Evolutionary conservation across 2,888 invertebrate genomes (phyloP), one percentile per base, ranked within the genome.

Genomic region (Rotaria macrura): DNA sequence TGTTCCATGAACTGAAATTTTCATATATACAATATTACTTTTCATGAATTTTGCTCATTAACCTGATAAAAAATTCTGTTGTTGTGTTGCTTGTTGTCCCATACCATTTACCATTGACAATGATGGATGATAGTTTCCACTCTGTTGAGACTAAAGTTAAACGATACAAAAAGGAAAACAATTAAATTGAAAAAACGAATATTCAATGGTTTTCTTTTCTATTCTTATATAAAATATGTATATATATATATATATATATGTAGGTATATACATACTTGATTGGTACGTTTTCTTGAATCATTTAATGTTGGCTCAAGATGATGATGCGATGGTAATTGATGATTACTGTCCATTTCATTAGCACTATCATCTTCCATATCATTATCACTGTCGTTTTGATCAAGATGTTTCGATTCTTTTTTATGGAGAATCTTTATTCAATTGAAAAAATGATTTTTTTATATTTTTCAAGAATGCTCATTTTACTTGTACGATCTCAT

Each of bases 401-500:
- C 79, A 3, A 79, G 43, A 79, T 79, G 43, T 79, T 79, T 79
- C n/a, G 79, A 79, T 79, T 79, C 79, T 43, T 79, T 79, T 43
- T 79, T 79, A 43, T 79, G 43, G n/a, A 79, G 79, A 79, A 79
- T 79, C 79, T 79, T 23, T 29, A 65, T 65, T 10, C 29, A 29
- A 65, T 20, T 17, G 25, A 65, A 34, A 34, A 65, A 29, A 34
- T n/a, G 4, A 65, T 29, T 3, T 10, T 4, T 29, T 65, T 65
- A 1, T 29, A 9, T 65, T 65, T 34, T 17, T n/a, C n/a, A n/a
- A n/a, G n/a, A n/a, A n/a, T n/a, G n/a, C n/a, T n/a, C n/a, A n/a
- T 29, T 14, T 34, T 94, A 96, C 97, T 95, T 98, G 97, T 92
- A 98, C 96, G 91, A 98, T 98, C 92, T 98, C 97, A 92, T 96